Conservation (phyloP, 2,888 invertebrate species). For the Clunio marinus region DNA sequence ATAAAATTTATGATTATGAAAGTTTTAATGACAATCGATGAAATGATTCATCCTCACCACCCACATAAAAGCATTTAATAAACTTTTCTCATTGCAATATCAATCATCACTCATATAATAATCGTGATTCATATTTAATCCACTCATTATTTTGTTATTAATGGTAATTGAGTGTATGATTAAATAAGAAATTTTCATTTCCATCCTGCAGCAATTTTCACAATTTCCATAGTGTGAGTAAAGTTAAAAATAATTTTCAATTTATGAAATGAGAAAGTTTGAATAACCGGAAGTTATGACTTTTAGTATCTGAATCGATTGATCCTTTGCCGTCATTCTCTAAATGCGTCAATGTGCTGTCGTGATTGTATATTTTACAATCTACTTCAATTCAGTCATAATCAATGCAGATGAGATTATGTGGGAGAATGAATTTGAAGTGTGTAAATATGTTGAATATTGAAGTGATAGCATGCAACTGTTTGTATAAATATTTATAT, state of each 20-base stretch:
- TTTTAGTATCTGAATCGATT: constrained; percentile 16
- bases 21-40: not conserved
- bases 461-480: too few species aligned
- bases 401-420: too few species aligned
- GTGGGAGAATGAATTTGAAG: too few species aligned
- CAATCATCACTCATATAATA: not conserved
- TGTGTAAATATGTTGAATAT: too few species aligned
- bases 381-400: too few species aligned
- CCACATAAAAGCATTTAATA: not conserved
- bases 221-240: not conserved
- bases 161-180: constrained; percentile 32
- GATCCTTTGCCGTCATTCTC: not conserved
- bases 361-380: too few species aligned
- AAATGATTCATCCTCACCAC: too few species aligned
- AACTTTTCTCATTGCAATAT: not conserved
- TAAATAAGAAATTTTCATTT: constrained; percentile 9
- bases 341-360: too few species aligned
- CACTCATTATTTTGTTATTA: constrained; percentile 32
- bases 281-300: constrained; percentile 26
- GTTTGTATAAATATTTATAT: constrained; percentile 35
- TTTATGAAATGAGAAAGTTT: constrained; percentile 15
- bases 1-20: not conserved
- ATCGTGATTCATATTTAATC: not conserved
- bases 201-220: not conserved
- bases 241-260: not conserved